Evolutionary conservation across 2,797 vertebrate species (phyloP), one percentile per base, ranked within the genome.

Genomic region (Rhinella marina): DNA sequence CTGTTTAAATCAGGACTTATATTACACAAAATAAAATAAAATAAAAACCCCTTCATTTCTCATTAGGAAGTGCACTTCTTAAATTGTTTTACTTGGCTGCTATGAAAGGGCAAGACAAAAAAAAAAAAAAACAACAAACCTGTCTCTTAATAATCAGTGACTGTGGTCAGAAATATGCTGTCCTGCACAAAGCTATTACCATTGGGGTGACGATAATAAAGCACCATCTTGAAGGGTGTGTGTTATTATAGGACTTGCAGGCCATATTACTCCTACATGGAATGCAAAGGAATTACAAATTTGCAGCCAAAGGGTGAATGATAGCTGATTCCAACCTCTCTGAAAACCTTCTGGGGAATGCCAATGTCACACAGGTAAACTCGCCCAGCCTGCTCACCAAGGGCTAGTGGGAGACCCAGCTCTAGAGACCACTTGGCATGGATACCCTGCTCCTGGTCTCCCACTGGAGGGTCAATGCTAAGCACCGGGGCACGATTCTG

Each of bases 221-320:
- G 84, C 80, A 70, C 17, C 70, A 72, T 85, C 61, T 52, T 82
- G 48, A 70, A 56, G 64, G 48, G 56, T 62, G 32, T 56, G 57
- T 81, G 91, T 82, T 21, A 81, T 86, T 88, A 87, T 87, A 83
- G 87, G 79, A 78, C 48, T 17, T 56, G 52, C 21, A 82, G 78
- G 84, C 87, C 89, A 88, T 54, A 17, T 70, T 52, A 70, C 57
- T 29, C 66, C 70, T 97, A 99, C 48, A 96, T 96, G 21, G 97
- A 97, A 89, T 99, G 98, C 90, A 99, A 92, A 0, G 98, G 98
- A 90, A 99, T 98, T 92, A 99, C 98, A 0, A 99, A 99, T 91
- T 99, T 99, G 95, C 97, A 98, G 87, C 98, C 98, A 0, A 99
- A 99, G 11, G 98, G 98, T 0, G 98, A 99, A 93, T 96, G 97